Conservation (phyloP, 2,888 invertebrate genomes). For the Blastobasis lacticolella region DNA sequence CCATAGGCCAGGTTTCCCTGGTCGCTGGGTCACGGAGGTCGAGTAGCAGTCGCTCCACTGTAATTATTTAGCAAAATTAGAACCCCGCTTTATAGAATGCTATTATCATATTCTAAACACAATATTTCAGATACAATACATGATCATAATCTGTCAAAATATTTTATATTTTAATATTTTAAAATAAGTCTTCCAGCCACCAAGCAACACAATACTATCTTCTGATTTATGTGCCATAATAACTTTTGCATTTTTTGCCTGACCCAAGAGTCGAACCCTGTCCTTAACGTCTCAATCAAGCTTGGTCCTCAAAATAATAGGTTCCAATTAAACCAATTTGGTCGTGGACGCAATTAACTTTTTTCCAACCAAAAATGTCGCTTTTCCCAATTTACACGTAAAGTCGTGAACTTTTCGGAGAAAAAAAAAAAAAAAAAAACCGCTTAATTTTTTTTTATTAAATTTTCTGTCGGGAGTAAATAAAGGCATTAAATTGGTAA, state of each 20-base stretch:
- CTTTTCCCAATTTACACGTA: constrained; percentile 26
- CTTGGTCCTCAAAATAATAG: constrained; percentile 22
- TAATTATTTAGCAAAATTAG: no score
- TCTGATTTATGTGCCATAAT: no score
- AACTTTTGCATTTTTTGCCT: background rate
- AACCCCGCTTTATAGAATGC: no score
- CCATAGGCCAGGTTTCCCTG: no score
- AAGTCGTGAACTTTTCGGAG: constrained; percentile 27
- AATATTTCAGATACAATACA: no score
- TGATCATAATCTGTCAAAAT: no score
- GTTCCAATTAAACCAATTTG: constrained; percentile 39
- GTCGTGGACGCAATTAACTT: constrained; percentile 22
- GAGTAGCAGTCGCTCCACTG: no score
- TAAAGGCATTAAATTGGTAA: constrained; percentile 36
- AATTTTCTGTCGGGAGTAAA: constrained; percentile 22
- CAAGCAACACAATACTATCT: no score
- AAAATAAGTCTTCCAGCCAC: background rate
- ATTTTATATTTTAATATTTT: no score
- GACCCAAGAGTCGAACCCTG: constrained; percentile 2
- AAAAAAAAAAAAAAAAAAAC: background rate
- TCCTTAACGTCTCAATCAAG: constrained; percentile 31
- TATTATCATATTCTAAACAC: no score
- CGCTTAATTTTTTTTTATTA: background rate
- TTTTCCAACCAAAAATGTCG: constrained; percentile 23
- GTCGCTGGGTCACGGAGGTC: no score